Evolutionary conservation across 2,888 invertebrate genomes (phyloP), one percentile per base, ranked within the genome.

Genomic region (Coenonympha glycerion): DNA sequence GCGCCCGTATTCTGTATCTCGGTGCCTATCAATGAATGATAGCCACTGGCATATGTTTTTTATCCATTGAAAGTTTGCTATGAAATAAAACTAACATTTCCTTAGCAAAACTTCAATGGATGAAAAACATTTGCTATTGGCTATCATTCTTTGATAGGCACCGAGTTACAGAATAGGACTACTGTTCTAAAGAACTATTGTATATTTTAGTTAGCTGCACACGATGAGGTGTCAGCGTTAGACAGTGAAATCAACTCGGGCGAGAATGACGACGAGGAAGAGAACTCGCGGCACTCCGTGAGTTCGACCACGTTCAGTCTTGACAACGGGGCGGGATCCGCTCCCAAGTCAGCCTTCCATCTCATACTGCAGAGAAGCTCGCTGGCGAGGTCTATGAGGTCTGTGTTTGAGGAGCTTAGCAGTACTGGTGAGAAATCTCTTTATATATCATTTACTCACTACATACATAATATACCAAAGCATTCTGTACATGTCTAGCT

Each of bases 321-420:
- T 16, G 81, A 81, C 6, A 71, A 68, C 55, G 64, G 62, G 1
- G 49, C 55, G 0, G 76, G 77, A 8, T 41, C 56, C 3, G 58
- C 65, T 2, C 82, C 86, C 0, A 84, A 83, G 62, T 92, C 92
- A 0, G 93, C 95, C 0, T 96, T 95, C 68, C 92, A 93, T 66
- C 85, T 92, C 9, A 96, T 97, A 64, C 82, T 97, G 33, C 92
- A 94, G 65, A 91, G 92, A 57, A 95, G 96, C 69, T 91, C 91
- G 3, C 81, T 98, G 40, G 97, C 97, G 0, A 90, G 91, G 62
- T 93, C 96, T 58, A 89, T 98, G 63, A 95, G 95, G 71, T 89
- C 91, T 52, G 92, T 95, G 11, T 95, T 93, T 76, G 92, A 94
- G 64, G 93, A 92, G 71, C 87, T 94, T 1, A 91, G 91, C 66